Conservation (phyloP, 2,888 invertebrate genomes). For the Dicyrtomina minuta region DNA sequence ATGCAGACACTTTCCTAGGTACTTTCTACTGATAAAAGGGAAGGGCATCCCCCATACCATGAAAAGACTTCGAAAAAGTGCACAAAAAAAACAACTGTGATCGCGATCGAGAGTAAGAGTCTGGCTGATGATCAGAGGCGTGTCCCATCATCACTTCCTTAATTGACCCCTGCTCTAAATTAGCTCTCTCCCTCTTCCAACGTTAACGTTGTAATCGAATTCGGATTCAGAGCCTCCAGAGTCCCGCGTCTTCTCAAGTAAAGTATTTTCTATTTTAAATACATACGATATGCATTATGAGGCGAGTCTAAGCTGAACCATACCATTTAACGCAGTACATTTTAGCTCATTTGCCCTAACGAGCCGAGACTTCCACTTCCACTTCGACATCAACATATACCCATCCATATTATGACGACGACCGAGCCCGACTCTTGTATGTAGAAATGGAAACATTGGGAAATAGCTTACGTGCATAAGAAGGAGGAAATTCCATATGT, state of each 20-base stretch:
- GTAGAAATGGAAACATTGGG: too few relatives aligned
- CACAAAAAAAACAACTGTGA: too few relatives aligned
- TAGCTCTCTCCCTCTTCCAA: constrained; percentile 15
- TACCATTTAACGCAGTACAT: background rate
- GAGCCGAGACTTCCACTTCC: too few relatives aligned
- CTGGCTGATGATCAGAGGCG: too few relatives aligned
- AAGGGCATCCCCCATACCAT: too few relatives aligned
- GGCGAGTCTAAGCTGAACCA: background rate
- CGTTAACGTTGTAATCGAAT: constrained; percentile 22
- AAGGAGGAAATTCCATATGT: too few relatives aligned
- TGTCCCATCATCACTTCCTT: constrained; percentile 49
- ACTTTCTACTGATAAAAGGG: too few relatives aligned
- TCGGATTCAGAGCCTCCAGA: constrained; percentile 18
- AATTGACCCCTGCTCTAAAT: constrained; percentile 47
- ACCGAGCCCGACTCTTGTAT: too few relatives aligned
- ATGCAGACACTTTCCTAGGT: too few relatives aligned
- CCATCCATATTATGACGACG: background rate
- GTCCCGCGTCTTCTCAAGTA: background rate
- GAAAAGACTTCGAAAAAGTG: too few relatives aligned
- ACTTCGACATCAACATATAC: background rate
- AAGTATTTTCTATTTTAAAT: background rate
- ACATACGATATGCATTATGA: background rate
- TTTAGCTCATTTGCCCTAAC: background rate
- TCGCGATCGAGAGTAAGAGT: too few relatives aligned
- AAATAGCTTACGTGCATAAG: too few relatives aligned